These are phyloP conservation scores for Ormyrus thymus DNA, from an alignment of 2,888 invertebrate species.

Conservation along the genomic window DNA sequence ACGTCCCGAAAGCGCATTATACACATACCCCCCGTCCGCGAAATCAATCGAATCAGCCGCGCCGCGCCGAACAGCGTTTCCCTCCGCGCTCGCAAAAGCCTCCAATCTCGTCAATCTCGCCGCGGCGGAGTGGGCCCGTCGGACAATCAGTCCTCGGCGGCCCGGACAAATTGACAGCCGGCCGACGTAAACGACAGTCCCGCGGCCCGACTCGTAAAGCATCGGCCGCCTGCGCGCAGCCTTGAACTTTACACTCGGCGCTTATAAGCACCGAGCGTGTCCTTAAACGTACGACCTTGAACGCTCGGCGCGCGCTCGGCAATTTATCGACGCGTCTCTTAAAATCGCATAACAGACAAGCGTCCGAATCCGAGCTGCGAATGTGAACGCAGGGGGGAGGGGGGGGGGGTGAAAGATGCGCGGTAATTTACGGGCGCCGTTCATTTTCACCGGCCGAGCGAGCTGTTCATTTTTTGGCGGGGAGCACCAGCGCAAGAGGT, in stretches of 20 bases:
- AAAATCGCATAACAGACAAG: conserved; percentile 45
- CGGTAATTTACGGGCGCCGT: conserved; percentile 35
- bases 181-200: conserved; percentile 2
- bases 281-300: conserved; percentile 37
- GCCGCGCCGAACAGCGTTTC: too few species aligned
- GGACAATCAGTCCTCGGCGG: neutral
- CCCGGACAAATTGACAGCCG: conserved; percentile 31
- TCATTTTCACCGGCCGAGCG: too few species aligned
- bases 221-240: neutral
- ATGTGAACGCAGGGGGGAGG: too few species aligned
- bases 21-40: too few species aligned
- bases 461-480: too few species aligned
- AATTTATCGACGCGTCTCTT: conserved; percentile 39
- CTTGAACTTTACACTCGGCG: conserved; percentile 9
- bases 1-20: too few species aligned
- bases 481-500: too few species aligned
- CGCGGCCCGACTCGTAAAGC: conserved; percentile 8
- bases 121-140: too few species aligned
- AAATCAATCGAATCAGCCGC: too few species aligned
- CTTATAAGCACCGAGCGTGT: neutral
- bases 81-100: too few species aligned
- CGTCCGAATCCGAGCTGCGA: neutral
- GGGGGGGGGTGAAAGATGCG: neutral
- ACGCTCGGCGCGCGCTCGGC: neutral
- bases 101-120: too few species aligned